A percentile compares a stretch with the other conserved stretches of the same genome.
These are phyloP conservation scores for Pangasius krempfi DNA, from an alignment of 2,797 vertebrate species.

Conservation along the genomic window DNA sequence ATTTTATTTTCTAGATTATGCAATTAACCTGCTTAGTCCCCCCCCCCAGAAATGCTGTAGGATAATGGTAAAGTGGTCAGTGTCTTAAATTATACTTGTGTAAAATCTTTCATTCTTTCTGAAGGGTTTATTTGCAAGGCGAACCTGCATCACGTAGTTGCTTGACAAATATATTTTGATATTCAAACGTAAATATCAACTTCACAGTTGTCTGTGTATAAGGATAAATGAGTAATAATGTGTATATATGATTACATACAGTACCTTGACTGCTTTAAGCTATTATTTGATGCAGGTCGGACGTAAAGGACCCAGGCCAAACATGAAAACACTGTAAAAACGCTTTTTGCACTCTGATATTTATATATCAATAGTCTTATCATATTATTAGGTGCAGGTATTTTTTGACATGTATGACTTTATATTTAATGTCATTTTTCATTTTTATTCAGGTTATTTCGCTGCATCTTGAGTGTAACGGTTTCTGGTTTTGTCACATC, in stretches of 20 bases:
- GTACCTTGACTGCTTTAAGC: conserved; percentile 13
- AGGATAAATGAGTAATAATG: background rate
- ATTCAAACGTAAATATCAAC: conserved; percentile 8
- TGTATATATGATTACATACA: conserved; percentile 14
- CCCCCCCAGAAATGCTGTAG: conserved; percentile 25
- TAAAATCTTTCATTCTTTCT: conserved; percentile 24
- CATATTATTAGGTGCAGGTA: conserved; percentile 71
- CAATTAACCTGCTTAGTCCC: conserved; percentile 19
- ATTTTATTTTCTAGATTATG: conserved; percentile 29
- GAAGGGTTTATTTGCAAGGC: conserved; percentile 23
- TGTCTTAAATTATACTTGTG: conserved; percentile 37
- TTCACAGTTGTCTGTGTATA: conserved; percentile 13
- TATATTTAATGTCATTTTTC: conserved; percentile 48
- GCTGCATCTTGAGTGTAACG: conserved; percentile 38
- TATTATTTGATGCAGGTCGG: conserved; percentile 40
- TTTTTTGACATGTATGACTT: conserved; percentile 76
- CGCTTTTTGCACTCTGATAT: conserved; percentile 73
- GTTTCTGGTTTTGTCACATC: conserved; percentile 27
- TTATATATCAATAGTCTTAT: conserved; percentile 74
- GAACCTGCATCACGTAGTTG: conserved; percentile 34
- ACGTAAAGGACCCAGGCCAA: conserved; percentile 38
- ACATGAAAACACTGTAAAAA: conserved; percentile 59
- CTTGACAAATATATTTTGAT: conserved; percentile 25
- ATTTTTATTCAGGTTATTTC: conserved; percentile 49
- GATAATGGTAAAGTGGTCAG: conserved; percentile 32